phyloP scores from a whole-genome alignment of 2,888 invertebrate species.

The Coenonympha glycerion region DNA sequence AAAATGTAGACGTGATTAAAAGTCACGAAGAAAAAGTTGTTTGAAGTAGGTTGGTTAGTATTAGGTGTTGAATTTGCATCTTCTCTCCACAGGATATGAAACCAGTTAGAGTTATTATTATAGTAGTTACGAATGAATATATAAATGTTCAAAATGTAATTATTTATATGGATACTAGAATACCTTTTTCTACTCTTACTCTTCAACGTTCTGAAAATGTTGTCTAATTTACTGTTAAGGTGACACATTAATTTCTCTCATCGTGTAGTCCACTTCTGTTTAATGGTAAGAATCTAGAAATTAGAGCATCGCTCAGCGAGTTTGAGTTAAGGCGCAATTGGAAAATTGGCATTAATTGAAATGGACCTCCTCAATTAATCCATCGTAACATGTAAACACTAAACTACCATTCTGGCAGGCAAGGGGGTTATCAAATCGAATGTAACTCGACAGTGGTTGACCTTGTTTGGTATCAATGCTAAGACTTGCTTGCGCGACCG shows the following conservation, averaged over 20 bases:
- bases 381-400: constrained; percentile 5
- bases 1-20: not conserved
- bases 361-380: constrained; percentile 13
- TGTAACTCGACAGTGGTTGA: constrained; percentile 16
- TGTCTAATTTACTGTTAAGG: no score
- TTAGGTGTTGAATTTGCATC: no score
- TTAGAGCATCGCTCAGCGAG: constrained; percentile 4
- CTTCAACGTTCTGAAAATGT: no score
- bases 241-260: no score
- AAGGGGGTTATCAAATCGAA: constrained; percentile 22
- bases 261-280: not conserved
- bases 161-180: no score
- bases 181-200: no score
- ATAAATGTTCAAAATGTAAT: no score
- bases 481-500: constrained; percentile 4
- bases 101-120: no score
- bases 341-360: constrained; percentile 21
- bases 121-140: no score
- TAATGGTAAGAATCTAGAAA: not conserved
- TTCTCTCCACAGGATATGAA: no score
- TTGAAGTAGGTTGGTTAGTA: no score
- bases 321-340: constrained; percentile 17
- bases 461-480: constrained; percentile 15
- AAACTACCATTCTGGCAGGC: constrained; percentile 9
- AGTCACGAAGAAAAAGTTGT: not conserved